Evolutionary conservation across 1,140 invertebrate species (phyloP).

Genomic region (Notospermus geniculatus): DNA sequence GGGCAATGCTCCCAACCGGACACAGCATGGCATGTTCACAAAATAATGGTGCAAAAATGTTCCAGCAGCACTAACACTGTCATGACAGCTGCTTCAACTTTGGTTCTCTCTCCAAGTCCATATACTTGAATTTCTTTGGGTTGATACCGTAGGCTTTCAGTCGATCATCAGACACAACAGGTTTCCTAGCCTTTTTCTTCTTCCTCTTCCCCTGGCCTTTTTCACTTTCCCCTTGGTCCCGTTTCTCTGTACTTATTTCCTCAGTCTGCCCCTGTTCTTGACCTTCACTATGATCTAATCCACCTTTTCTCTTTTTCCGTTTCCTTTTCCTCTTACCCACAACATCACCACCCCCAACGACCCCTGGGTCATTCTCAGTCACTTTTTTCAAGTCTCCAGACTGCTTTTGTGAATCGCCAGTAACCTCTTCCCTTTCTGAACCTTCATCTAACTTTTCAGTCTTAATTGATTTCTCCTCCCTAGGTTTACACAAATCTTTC

Average conservation of each 20-base stretch:
- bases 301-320: constrained; percentile 22
- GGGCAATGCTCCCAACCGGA: no score
- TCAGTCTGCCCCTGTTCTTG: constrained; percentile 12
- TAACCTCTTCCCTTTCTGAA: no score
- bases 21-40: no score
- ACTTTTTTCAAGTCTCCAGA: no score
- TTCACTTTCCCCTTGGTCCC: constrained; percentile 11
- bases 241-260: background rate
- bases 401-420: no score
- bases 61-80: background rate
- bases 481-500: constrained; percentile 4
- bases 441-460: no score
- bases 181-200: constrained; percentile 18
- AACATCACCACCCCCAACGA: background rate
- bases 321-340: constrained; percentile 15
- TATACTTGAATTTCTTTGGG: constrained; percentile 77
- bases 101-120: constrained; percentile 19
- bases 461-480: no score
- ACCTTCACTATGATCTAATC: constrained; percentile 7
- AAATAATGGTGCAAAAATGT: background rate
- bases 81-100: background rate
- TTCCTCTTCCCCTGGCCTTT: constrained; percentile 27
- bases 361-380: no score
- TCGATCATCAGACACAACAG: constrained; percentile 66
- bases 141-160: constrained; percentile 87